A percentile compares a stretch with the other conserved stretches of the same genome.
These are phyloP conservation scores for Periplaneta americana DNA, from an alignment of 1,140 invertebrate genomes.

Conservation along the genomic window DNA sequence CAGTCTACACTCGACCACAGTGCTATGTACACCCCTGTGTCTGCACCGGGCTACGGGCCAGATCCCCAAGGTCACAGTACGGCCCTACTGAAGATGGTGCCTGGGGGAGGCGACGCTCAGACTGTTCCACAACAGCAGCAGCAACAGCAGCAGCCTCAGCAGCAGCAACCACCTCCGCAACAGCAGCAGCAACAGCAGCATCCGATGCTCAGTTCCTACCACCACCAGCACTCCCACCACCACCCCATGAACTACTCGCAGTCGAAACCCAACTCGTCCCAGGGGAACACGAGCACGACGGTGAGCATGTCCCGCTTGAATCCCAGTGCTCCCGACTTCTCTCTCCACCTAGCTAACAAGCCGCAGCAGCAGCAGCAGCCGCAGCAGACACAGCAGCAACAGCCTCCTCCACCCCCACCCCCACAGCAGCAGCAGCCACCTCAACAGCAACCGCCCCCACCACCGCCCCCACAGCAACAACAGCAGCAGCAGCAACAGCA, in stretches of 20 bases:
- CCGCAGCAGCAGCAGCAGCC: constrained; percentile 18
- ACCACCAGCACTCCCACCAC: constrained; percentile 10
- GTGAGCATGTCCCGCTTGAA: constrained; percentile 71
- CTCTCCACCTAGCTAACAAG: constrained; percentile 41
- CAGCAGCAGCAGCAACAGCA: constrained; percentile 15
- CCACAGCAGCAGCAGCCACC: constrained; percentile 15
- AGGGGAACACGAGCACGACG: constrained; percentile 37
- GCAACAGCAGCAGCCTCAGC: constrained; percentile 28
- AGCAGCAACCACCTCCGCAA: constrained; percentile 31
- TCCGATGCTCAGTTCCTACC: constrained; percentile 15
- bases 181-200: constrained; percentile 25
- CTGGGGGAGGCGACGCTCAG: constrained; percentile 22
- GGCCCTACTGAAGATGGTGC: constrained; percentile 38
- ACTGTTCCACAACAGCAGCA: constrained; percentile 30
- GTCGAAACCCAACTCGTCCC: constrained; percentile 8
- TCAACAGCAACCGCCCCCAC: not conserved
- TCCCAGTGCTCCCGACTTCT: constrained; percentile 82
- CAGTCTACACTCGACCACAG: constrained; percentile 27
- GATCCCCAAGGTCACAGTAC: constrained; percentile 1
- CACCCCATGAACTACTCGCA: constrained; percentile 5
- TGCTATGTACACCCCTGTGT: constrained; percentile 5
- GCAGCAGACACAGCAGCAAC: too few species aligned
- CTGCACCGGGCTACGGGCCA: not conserved
- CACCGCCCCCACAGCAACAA: constrained; percentile 14
- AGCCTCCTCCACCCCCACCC: not conserved